phyloP scores from a whole-genome alignment of 2,888 invertebrate species.

The Mythimna impura region DNA sequence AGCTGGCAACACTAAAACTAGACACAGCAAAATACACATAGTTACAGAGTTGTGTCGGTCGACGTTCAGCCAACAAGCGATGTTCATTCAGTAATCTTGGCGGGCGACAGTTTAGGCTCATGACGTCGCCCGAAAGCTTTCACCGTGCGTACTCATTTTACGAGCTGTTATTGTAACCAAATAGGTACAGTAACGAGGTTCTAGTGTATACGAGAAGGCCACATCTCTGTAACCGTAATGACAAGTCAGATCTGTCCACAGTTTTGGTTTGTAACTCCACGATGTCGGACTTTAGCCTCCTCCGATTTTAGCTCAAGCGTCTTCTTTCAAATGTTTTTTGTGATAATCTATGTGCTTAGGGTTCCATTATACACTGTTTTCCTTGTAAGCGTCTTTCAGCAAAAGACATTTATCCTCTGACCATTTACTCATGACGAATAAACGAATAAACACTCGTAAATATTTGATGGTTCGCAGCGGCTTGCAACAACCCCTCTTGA shows the following conservation, averaged over 20 bases:
- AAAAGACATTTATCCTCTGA: not conserved
- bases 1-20: slow-evolving; percentile 16
- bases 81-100: slow-evolving; percentile 12
- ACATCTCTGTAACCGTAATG: no score
- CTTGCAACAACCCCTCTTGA: not conserved
- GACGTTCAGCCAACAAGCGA: slow-evolving; percentile 15
- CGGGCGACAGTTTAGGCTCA: no score
- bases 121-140: no score
- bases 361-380: not conserved
- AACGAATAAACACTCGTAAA: no score
- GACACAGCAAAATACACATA: slow-evolving; percentile 7
- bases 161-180: not conserved
- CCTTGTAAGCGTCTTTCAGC: not conserved
- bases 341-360: not conserved
- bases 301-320: not conserved
- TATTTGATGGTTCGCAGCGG: no score
- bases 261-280: not conserved
- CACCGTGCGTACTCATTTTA: no score
- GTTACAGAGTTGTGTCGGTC: slow-evolving; percentile 2
- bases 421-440: not conserved
- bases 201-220: no score
- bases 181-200: not conserved
- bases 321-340: not conserved
- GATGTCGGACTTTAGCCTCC: not conserved
- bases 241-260: not conserved